Evolutionary conservation across 2,797 vertebrate genomes (phyloP).

Genomic region (Rhinophrynus dorsalis): DNA sequence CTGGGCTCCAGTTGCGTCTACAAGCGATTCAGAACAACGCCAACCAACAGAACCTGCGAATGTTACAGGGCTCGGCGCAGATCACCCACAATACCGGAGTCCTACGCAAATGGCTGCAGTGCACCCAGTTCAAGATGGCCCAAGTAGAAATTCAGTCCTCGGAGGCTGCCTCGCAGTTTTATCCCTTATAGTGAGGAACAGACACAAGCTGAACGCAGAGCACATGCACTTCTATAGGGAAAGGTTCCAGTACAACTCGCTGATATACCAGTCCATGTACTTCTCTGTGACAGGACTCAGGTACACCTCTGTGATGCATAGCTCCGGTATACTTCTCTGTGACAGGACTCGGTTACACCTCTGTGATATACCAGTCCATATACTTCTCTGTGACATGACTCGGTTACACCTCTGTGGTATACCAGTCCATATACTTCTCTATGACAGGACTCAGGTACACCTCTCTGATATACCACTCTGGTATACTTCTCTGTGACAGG

Average conservation of each 20-base stretch:
- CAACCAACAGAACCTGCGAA: conserved; percentile 91
- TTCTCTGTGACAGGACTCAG: background rate
- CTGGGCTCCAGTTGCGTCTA: conserved; percentile 92
- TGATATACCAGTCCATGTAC: no score
- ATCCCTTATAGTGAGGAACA: conserved; percentile 81
- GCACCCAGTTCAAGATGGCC: conserved; percentile 98
- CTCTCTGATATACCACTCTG: background rate
- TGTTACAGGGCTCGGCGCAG: conserved; percentile 70
- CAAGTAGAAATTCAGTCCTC: conserved; percentile 99
- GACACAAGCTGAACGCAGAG: no score
- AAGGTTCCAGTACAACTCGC: no score
- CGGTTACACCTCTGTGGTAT: background rate
- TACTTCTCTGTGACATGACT: no score
- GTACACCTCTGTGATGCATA: background rate
- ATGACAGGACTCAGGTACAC: background rate
- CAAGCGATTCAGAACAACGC: conserved; percentile 97
- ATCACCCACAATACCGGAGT: conserved; percentile 78
- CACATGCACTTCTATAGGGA: no score
- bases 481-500: background rate
- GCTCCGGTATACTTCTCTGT: background rate
- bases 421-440: no score
- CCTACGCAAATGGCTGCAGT: conserved; percentile 96
- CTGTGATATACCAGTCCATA: no score
- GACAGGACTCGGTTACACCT: background rate
- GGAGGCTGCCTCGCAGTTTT: conserved; percentile 97